Base-by-base conservation (phyloP, 2,888 invertebrate genomes). In the Bombylius major region DNA sequence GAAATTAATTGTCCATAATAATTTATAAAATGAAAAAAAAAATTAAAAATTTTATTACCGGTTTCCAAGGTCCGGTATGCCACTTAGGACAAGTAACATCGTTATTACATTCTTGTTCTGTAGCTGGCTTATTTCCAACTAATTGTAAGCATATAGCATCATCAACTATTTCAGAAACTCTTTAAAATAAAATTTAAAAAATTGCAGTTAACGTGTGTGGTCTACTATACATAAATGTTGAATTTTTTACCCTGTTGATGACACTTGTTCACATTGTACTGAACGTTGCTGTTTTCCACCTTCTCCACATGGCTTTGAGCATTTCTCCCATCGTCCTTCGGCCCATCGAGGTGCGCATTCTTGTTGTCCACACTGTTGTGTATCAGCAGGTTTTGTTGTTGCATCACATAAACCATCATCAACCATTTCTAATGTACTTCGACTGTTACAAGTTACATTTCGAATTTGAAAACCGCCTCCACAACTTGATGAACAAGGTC, bases 51-150 rank as follows among this genome's bases (percentile, higher is more conserved):
- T 50, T 39, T 23, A 4, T 78, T 75, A 92, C 92, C 63, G 91
- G 87, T 69, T 85, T 86, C 97, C 97, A 98, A 6, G 88, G 87
- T 54, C 88, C 92, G 34, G 83, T 77, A 67, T 89, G 88, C 88
- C 93, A 97, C 53, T 81, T 79, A 0, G 96, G 92, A 68, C 95
- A 95, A 36, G 69, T 63, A 4, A 83, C 78, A 57, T 86, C 84
- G 54, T 80, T 79, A 70, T 89, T 90, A 71, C 95, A 95, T 54
- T 81, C 78, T 66, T 86, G 81, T 57, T 78, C 78, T 12, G 80
- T 77, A 6, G 79, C 76, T 0, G 89, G 91, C 66, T 86, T 87
- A 1, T 82, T 80, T 1, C 86, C 87, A 4, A 80, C 75, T 23
- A 76, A 73, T 49, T 83, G 78, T 47, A 82, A 75, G 68, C 94